Percentiles rank a stretch among this genome's conserved stretches.
These are phyloP conservation scores for Clistopyga incitator DNA, from an alignment of 2,888 invertebrate species.

Conservation along the genomic window DNA sequence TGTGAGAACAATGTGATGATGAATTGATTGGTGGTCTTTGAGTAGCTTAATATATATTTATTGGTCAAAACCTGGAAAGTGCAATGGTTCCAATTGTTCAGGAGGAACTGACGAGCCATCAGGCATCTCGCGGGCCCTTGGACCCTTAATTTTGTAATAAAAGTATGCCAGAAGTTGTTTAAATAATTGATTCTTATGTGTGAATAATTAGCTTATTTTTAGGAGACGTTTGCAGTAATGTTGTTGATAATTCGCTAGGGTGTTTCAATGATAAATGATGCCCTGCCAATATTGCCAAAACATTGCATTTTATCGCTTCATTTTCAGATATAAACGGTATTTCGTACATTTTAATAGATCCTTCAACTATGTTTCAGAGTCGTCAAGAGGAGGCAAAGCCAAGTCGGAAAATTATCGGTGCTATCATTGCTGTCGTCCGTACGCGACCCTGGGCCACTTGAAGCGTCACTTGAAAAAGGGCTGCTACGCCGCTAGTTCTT, in stretches of 20 bases:
- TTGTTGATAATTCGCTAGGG: not conserved
- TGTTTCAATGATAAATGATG: not conserved
- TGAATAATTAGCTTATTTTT: not conserved
- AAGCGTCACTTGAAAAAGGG: constrained; percentile 72
- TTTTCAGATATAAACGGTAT: not conserved
- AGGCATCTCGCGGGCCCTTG: too few species aligned
- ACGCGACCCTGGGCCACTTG: constrained; percentile 67
- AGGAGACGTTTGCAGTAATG: not conserved
- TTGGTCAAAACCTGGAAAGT: too few species aligned
- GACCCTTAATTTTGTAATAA: constrained; percentile 2
- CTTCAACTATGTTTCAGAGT: constrained; percentile 28
- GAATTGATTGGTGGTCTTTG: too few species aligned
- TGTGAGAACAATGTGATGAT: too few species aligned
- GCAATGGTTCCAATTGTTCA: too few species aligned
- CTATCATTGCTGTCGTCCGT: constrained; percentile 70
- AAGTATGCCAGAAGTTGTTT: not conserved
- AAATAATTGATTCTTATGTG: not conserved
- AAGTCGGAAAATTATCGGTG: constrained; percentile 65
- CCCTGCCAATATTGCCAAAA: not conserved
- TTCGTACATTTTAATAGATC: constrained; percentile 32
- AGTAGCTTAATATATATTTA: too few species aligned
- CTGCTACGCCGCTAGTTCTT: constrained; percentile 71
- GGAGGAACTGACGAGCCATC: too few species aligned
- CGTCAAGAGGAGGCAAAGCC: not conserved
- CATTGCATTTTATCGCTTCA: too few species aligned